phyloP scores from a whole-genome alignment of 2,113 vertebrate species.

The Arothron firmamentum region DNA sequence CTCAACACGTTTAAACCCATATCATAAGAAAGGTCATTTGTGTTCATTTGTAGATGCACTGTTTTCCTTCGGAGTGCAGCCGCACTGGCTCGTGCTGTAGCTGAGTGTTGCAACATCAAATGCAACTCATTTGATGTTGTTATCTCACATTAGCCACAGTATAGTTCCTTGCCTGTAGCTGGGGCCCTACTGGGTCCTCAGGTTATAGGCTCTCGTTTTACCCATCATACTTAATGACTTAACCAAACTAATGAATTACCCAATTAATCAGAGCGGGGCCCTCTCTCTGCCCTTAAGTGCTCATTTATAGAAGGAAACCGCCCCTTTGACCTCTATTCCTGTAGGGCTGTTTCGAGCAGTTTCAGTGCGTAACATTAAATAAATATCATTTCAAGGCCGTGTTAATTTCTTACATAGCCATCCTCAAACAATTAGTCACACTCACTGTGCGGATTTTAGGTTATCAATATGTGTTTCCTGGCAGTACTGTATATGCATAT shows the following conservation, averaged over 20 bases:
- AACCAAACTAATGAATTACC: slow-evolving; percentile 79
- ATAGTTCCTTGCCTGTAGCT: slow-evolving; percentile 55
- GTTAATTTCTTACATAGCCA: slow-evolving; percentile 70
- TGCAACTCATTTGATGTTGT: slow-evolving; percentile 71
- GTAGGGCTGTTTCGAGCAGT: slow-evolving; percentile 70
- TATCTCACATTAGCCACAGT: slow-evolving; percentile 68
- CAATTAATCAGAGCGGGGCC: slow-evolving; percentile 79
- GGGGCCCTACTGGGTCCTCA: slow-evolving; percentile 48
- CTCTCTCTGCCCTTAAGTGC: slow-evolving; percentile 76
- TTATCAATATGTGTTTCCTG: slow-evolving; percentile 50
- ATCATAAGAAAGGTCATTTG: slow-evolving; percentile 22
- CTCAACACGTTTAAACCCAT: slow-evolving; percentile 25
- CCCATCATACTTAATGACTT: slow-evolving; percentile 71
- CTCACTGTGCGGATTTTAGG: slow-evolving; percentile 57
- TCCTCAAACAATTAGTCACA: slow-evolving; percentile 76
- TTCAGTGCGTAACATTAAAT: slow-evolving; percentile 74
- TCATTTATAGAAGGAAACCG: slow-evolving; percentile 73
- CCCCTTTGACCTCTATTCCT: slow-evolving; percentile 74
- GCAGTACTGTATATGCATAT: slow-evolving; percentile 15
- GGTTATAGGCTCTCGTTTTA: slow-evolving; percentile 66
- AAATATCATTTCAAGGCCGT: slow-evolving; percentile 76
- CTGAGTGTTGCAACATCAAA: too few relatives aligned
- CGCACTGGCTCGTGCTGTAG: slow-evolving; percentile 25
- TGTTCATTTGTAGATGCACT: slow-evolving; percentile 17
- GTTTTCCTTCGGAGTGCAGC: slow-evolving; percentile 36